These are phyloP conservation scores for Gallinago jamesoni DNA, from an alignment of 2,113 vertebrate genomes.

Conservation along the genomic window DNA sequence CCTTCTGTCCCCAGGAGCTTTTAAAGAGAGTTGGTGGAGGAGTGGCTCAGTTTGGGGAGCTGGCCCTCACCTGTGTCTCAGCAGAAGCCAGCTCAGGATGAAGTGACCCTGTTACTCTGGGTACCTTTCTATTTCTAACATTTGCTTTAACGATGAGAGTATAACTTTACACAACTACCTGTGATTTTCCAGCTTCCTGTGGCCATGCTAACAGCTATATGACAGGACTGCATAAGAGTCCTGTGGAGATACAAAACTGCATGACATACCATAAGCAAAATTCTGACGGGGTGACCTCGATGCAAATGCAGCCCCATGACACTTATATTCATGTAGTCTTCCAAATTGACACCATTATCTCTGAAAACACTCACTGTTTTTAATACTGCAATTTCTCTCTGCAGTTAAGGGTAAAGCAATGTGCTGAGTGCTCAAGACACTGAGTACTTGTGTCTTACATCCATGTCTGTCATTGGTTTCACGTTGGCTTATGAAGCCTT, in stretches of 20 bases:
- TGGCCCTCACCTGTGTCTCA: neutral
- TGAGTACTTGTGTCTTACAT: neutral
- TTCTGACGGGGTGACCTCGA: neutral
- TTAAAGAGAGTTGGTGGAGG: neutral
- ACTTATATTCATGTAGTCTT: neutral
- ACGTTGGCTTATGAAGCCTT: neutral
- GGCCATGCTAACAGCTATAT: neutral
- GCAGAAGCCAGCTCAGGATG: neutral
- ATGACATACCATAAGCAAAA: neutral
- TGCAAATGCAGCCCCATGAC: neutral
- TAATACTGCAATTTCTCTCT: neutral
- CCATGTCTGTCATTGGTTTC: neutral
- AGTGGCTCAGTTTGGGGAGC: rapidly evolving
- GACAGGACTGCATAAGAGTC: neutral
- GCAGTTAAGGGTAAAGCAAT: neutral
- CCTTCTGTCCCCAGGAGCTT: neutral
- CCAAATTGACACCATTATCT: neutral
- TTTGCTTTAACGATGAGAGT: neutral
- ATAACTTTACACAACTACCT: neutral
- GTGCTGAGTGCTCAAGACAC: neutral
- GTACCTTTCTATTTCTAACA: neutral
- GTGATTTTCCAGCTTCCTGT: neutral
- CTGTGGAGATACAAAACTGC: neutral
- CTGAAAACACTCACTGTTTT: neutral
- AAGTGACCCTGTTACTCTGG: neutral